Base-by-base conservation (phyloP, 2,113 vertebrate species). In the Festucalex cinctus region DNA sequence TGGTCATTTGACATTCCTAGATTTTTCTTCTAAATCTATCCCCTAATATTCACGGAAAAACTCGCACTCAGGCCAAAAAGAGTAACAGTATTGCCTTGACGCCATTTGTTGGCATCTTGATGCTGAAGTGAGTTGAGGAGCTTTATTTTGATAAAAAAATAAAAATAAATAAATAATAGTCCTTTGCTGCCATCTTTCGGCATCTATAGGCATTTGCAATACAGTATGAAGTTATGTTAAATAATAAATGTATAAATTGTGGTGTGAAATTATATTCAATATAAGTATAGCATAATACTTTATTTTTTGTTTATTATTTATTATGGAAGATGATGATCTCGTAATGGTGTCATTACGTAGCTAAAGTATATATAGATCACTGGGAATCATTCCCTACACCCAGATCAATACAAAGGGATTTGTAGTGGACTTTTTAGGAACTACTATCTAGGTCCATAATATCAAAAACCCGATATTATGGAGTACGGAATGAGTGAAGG, bases 51-150 rank as follows among this genome's bases (percentile, higher is more conserved):
- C 5, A 13, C 51, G 13, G n/a, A 54, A 54, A 54, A 26, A 26
- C 51, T 54, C 51, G 26, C 22, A 24, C 51, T 24, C 51, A 12
- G 51, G 22, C 51, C 51, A 14, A 26, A 54, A 54, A 22, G 22
- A 22, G 24, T 24, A 22, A 49, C n/a, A 53, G 22, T 53, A 53
- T 53, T 24, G 10, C 49, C 14, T 49, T 49, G 20, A 9, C 20
- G n/a, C 48, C 20, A 51, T 28, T 6, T 57, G 14, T 6, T 57
- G 26, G 54, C 28, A 28, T 19, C 16, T 57, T 32, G 54, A 26
- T 57, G 53, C 53, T 28, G 54, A 57, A 57, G 26, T 57, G 26
- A 57, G 54, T 57, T 57, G 54, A 56, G 24, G 53, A 57, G 54
- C 16, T 57, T 28, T 12, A 26, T 56, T 57, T 57, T 1, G 26